Evolutionary conservation across 1,140 invertebrate species (phyloP), one percentile per base, ranked within the genome.

Genomic region (Wasmannia auropunctata): DNA sequence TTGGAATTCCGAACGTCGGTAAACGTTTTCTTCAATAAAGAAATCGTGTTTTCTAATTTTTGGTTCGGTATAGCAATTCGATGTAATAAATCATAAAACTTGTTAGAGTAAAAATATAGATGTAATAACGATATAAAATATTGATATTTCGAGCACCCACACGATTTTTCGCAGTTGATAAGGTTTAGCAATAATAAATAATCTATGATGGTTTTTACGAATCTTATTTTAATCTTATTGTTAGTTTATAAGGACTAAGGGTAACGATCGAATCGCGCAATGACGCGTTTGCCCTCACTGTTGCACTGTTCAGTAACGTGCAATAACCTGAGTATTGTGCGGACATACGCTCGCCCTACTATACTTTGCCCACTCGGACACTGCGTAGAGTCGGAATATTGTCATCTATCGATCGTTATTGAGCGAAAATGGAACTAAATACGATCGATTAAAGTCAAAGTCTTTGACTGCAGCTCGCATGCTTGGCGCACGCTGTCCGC

Each of bases 401-500:
- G 37, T 83, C 67, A 51, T 60, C 67, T 74, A 83, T 83, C 79
- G 79, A 83, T 43, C 77, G 77, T 7, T 11, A 11, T 72, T 43
- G 11, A 10, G 37, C 4, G 67, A 58, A 83, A 83, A 72, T n/a
- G 14, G 60, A 72, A 25, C 28, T 37, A 43, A 49, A 43, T 37
- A 19, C 67, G 65, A 72, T 83, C 79, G 79, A 83, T 58, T 25
- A 43, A 65, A 81, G 37, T 81, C 79, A 43, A 72, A 72, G 67
- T 60, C 67, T 83, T 37, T 19, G 67, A 80, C 7, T 22, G 28
- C n/a, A 34, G 10, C 0, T 16, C n/a, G 25, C 28, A 14, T 60
- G 31, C 40, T n/a, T n/a, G n/a, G 28, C 49, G 11, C 28, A 31
- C 46, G 49, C 19, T 31, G 28, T 31, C 16, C 34, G 3, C 3